A percentile compares a stretch with the other conserved stretches of the same genome.
Conservation (phyloP, 2,797 vertebrate species). For the Smutsia temminckii region DNA sequence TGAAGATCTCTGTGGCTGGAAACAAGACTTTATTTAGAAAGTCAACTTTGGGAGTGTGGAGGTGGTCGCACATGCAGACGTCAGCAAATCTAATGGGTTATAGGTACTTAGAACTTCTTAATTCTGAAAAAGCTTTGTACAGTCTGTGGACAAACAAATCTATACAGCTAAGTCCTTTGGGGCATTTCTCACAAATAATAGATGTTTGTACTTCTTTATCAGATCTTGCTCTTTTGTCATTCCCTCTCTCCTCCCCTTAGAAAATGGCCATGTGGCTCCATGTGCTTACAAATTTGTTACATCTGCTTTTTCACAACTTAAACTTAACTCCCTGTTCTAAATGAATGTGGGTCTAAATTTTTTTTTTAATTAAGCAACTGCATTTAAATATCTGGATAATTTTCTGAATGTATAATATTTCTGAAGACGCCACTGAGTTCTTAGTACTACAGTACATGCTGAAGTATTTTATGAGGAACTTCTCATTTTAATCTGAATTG, state of each 20-base stretch:
- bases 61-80: neutral
- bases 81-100: neutral
- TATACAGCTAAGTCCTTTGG: neutral
- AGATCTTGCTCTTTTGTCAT: neutral
- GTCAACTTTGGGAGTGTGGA: neutral
- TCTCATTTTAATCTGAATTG: slow-evolving; percentile 56
- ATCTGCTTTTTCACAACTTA: neutral
- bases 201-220: neutral
- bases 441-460: neutral
- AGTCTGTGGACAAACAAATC: neutral
- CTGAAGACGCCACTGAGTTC: neutral
- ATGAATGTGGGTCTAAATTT: slow-evolving; percentile 18
- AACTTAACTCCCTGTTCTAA: neutral
- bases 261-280: neutral
- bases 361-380: neutral
- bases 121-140: neutral
- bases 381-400: neutral
- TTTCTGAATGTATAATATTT: slow-evolving; percentile 26
- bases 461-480: slow-evolving; percentile 20
- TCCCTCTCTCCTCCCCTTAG: neutral
- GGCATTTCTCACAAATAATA: neutral
- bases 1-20: neutral
- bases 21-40: slow-evolving; percentile 47
- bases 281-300: neutral
- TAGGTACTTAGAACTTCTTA: neutral